phyloP scores from a whole-genome alignment of 2,113 vertebrate species.

The Eclectus roratus region DNA sequence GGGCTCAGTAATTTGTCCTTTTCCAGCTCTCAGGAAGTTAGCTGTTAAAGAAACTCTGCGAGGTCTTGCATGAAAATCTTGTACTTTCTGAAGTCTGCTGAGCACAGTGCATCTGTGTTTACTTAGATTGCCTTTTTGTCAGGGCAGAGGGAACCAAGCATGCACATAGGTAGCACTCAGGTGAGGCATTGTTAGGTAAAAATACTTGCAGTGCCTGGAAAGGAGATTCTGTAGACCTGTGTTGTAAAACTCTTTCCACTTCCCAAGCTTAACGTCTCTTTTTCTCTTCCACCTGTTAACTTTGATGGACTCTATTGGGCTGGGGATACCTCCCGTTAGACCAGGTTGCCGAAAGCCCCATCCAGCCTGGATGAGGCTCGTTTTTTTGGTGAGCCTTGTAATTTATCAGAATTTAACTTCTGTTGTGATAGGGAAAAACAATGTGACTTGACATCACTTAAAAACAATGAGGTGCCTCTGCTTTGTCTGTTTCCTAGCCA shows the following conservation, averaged over 20 bases:
- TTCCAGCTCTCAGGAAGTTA: not conserved
- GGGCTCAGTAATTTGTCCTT: not conserved
- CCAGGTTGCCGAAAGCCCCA: not conserved
- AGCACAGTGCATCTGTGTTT: not conserved
- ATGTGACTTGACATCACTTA: not conserved
- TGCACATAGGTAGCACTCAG: not conserved
- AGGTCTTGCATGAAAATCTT: not conserved
- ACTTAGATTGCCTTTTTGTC: not conserved
- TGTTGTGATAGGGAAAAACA: not conserved
- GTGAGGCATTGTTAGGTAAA: not conserved
- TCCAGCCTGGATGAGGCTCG: not conserved
- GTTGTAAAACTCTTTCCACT: not conserved
- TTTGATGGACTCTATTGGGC: not conserved
- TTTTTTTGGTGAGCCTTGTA: not conserved
- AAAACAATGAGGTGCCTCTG: fast-evolving
- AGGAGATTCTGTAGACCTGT: not conserved
- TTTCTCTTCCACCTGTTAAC: not conserved
- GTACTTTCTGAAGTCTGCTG: not conserved
- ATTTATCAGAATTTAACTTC: not conserved
- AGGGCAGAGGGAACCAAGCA: fast-evolving
- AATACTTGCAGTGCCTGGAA: not conserved
- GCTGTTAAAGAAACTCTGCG: not conserved
- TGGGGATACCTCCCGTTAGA: not conserved
- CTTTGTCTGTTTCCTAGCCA: not conserved
- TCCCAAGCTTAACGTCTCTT: not conserved